These are phyloP conservation scores for Crocidura indochinensis DNA, from an alignment of 2,797 vertebrate species.

Conservation along the genomic window DNA sequence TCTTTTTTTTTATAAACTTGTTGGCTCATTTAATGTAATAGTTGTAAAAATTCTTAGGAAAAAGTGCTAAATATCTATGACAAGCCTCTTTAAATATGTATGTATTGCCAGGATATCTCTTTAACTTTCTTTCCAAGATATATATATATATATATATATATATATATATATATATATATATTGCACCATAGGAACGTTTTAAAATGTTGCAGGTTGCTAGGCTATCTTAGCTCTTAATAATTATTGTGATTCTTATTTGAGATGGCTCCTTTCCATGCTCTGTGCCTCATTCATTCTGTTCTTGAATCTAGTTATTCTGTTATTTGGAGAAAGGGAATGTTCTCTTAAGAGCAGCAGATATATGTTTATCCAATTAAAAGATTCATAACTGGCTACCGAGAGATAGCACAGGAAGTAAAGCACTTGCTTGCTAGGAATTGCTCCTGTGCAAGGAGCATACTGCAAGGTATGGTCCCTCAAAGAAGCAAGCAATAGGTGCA, in stretches of 20 bases:
- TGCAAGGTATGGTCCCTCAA: no score
- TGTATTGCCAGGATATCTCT: constrained; percentile 31
- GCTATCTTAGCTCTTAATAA: constrained; percentile 18
- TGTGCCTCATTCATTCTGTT: not conserved
- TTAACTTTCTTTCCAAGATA: constrained; percentile 10
- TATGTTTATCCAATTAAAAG: constrained; percentile 29
- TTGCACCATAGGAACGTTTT: not conserved
- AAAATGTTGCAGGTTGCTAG: constrained; percentile 27
- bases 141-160: not conserved
- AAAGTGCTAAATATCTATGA: constrained; percentile 43
- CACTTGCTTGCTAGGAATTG: no score
- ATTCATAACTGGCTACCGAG: not conserved
- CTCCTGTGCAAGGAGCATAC: no score
- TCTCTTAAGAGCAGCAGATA: constrained; percentile 32
- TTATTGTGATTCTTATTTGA: constrained; percentile 26
- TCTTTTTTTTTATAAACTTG: not conserved
- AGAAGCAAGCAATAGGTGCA: no score
- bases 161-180: constrained; percentile 1
- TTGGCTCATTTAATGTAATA: not conserved
- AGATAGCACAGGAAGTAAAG: not conserved
- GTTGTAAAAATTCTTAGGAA: constrained; percentile 39
- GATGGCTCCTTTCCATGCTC: not conserved
- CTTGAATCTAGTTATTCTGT: constrained; percentile 23
- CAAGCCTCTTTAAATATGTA: not conserved
- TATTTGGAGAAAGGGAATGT: not conserved